A percentile compares a stretch with the other conserved stretches of the same genome.
These are phyloP conservation scores for Chrysolina americana DNA, from an alignment of 2,888 invertebrate species.

Conservation along the genomic window DNA sequence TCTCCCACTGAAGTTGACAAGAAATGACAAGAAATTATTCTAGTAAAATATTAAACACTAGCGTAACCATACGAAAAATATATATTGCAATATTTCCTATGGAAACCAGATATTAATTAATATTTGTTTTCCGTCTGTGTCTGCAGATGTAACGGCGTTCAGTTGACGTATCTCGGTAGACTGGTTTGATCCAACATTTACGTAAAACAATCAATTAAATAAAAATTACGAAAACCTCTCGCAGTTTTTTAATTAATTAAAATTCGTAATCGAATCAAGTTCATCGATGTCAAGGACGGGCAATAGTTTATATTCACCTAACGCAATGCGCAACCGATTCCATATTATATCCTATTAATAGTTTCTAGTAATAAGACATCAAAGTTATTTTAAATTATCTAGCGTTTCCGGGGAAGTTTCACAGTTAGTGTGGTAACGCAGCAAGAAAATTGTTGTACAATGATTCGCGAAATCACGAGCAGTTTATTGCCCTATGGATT, in stretches of 20 bases:
- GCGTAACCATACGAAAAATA: too few species aligned
- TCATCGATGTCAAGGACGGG: conserved; percentile 42
- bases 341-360: conserved; percentile 39
- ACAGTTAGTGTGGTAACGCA: background rate
- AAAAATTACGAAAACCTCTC: background rate
- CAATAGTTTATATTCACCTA: conserved; percentile 40
- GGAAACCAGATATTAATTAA: too few species aligned
- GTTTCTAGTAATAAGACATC: conserved; percentile 6
- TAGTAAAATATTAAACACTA: too few species aligned
- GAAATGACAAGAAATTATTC: too few species aligned
- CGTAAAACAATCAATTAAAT: background rate
- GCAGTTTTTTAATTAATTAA: background rate
- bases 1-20: too few species aligned
- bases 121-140: background rate
- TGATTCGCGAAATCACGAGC: background rate
- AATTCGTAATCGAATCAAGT: conserved; percentile 21
- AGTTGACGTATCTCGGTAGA: too few species aligned
- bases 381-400: background rate
- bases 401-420: background rate
- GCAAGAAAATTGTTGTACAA: background rate
- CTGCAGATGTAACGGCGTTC: too few species aligned
- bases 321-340: conserved; percentile 33
- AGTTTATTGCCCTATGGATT: background rate
- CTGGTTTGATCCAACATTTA: background rate
- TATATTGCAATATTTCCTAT: too few species aligned